Evolutionary conservation across 2,113 vertebrate species (phyloP).

Genomic region (Bolborhynchus lineola): DNA sequence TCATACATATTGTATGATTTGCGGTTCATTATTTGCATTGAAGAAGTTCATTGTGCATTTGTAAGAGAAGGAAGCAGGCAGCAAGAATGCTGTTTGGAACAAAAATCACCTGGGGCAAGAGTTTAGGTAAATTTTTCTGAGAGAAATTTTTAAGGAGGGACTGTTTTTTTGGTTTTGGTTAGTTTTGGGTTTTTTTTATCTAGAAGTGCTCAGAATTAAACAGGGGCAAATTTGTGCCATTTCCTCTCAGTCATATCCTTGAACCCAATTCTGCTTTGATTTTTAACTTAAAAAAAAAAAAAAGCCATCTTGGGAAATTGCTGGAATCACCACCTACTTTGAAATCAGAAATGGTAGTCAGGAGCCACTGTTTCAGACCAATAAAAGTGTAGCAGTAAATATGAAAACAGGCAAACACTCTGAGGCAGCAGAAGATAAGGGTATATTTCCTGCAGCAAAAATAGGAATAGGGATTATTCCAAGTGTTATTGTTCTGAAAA

Average conservation of each 20-base stretch:
- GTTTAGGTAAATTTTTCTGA: not conserved
- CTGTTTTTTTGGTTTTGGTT: not conserved
- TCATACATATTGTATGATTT: slow-evolving; percentile 13
- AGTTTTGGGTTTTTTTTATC: not conserved
- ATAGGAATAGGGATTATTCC: not conserved
- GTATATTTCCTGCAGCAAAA: not conserved
- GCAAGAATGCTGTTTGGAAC: not conserved
- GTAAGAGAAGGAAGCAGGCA: not conserved
- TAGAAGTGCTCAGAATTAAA: not conserved
- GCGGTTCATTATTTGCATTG: not conserved
- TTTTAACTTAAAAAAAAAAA: not conserved
- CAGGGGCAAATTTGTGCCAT: not conserved
- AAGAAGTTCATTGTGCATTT: not conserved
- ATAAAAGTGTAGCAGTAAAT: not conserved
- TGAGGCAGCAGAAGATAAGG: slow-evolving; percentile 16
- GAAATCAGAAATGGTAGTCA: not conserved
- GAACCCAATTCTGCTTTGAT: not conserved
- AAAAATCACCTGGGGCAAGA: not conserved
- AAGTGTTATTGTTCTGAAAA: not conserved
- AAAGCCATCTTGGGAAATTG: not conserved
- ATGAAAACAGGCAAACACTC: not conserved
- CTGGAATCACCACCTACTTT: not conserved
- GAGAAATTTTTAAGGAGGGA: not conserved
- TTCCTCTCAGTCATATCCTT: not conserved
- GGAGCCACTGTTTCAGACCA: not conserved